A percentile compares a stretch with the other conserved stretches of the same genome.
These are phyloP conservation scores for Danionella dracula DNA, from an alignment of 2,797 vertebrate genomes.

Conservation along the genomic window DNA sequence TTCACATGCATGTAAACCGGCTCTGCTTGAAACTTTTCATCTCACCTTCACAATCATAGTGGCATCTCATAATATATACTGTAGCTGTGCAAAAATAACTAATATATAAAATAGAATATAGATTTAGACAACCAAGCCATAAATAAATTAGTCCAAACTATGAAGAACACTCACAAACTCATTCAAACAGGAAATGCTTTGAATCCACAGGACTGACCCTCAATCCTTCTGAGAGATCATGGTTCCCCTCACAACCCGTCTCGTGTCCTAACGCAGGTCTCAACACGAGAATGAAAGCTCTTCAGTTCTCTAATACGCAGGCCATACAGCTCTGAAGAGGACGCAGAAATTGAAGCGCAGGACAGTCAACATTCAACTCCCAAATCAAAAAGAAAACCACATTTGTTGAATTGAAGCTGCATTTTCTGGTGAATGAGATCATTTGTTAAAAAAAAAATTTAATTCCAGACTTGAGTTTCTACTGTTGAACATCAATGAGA, in stretches of 20 bases:
- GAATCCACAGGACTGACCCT: neutral
- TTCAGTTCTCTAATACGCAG: conserved; percentile 4
- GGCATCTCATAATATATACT: conserved; percentile 49
- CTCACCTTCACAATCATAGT: conserved; percentile 59
- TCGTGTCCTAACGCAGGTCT: neutral
- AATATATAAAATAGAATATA: conserved; percentile 64
- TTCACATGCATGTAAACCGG: conserved; percentile 33
- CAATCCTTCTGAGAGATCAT: conserved; percentile 18
- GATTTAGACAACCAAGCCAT: conserved; percentile 69
- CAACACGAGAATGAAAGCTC: neutral
- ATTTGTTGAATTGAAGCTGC: no score
- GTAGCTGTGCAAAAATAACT: conserved; percentile 92
- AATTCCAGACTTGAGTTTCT: neutral
- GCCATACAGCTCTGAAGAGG: neutral
- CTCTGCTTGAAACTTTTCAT: conserved; percentile 54
- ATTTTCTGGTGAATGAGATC: no score
- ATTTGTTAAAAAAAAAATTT: no score
- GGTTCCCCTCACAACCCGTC: neutral
- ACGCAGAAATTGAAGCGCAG: conserved; percentile 15
- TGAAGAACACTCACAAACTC: conserved; percentile 48
- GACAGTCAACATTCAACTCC: no score
- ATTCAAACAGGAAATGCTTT: conserved; percentile 18
- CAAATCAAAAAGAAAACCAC: no score
- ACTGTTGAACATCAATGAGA: no score
- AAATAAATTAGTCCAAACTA: conserved; percentile 73